These are phyloP conservation scores for Salticus scenicus DNA, from an alignment of 2,888 invertebrate species.

Conservation along the genomic window DNA sequence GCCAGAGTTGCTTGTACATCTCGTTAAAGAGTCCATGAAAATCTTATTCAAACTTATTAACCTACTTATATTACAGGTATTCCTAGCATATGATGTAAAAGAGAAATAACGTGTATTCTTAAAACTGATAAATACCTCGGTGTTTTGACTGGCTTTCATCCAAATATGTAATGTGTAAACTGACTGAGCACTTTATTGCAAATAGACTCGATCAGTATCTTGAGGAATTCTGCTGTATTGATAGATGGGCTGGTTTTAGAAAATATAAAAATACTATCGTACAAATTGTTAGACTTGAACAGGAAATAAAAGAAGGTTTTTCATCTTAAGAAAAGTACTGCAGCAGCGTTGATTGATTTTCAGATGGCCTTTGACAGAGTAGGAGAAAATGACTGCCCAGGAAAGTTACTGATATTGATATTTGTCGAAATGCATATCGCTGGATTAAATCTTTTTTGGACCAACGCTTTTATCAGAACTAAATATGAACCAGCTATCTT, in stretches of 20 bases:
- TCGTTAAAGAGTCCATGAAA: not conserved
- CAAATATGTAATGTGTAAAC: not conserved
- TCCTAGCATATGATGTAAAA: not conserved
- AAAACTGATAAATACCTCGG: not conserved
- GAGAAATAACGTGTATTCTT: not conserved
- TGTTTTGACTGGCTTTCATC: not conserved
- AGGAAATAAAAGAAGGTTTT: not conserved
- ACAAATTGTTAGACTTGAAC: conserved; percentile 6
- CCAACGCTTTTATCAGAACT: not conserved
- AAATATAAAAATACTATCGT: not conserved
- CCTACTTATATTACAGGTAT: not conserved
- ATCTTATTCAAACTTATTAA: not conserved
- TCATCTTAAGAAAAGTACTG: not conserved
- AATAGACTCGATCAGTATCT: not conserved
- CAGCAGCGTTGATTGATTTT: not conserved
- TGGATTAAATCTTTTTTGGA: conserved; percentile 2
- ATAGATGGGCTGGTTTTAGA: conserved; percentile 15
- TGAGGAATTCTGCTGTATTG: not conserved
- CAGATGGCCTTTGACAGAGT: not conserved
- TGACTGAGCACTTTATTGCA: not conserved
- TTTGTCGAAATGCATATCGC: not conserved
- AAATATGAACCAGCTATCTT: not conserved
- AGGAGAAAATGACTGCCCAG: not conserved
- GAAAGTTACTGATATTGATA: not conserved
- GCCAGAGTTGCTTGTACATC: not conserved